Conservation (phyloP, 2,113 vertebrate genomes). For the Carassius auratus region DNA sequence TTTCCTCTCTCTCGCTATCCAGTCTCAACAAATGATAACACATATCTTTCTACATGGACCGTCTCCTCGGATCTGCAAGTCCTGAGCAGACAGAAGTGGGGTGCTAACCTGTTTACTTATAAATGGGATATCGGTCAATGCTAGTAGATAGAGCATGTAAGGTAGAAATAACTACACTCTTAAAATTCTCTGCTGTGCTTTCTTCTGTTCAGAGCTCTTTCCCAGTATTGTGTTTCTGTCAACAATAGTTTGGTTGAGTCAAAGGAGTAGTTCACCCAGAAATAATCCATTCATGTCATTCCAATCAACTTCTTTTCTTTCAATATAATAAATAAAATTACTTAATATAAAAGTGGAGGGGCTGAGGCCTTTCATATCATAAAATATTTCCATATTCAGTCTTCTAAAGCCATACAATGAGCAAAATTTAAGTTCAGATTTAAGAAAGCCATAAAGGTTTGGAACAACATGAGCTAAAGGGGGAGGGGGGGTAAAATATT, state of each 20-base stretch:
- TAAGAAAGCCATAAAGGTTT: not conserved
- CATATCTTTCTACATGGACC: not conserved
- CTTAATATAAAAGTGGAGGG: not conserved
- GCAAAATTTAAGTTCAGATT: not conserved
- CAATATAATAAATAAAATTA: not conserved
- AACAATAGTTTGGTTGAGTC: not conserved
- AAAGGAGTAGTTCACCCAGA: not conserved
- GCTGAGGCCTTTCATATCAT: not conserved
- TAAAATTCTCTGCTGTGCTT: not conserved
- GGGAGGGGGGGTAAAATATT: not conserved
- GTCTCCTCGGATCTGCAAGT: constrained; percentile 10
- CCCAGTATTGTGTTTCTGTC: not conserved
- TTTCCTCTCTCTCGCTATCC: not conserved
- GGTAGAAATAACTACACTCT: not conserved
- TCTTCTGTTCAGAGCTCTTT: not conserved
- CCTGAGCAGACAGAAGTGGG: constrained; percentile 22
- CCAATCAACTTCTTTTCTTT: not conserved
- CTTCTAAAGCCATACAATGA: not conserved
- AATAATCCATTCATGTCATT: not conserved
- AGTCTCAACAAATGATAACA: not conserved
- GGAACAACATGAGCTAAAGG: not conserved
- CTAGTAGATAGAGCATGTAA: not conserved
- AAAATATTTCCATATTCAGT: not conserved
- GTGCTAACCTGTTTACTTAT: constrained; percentile 25
- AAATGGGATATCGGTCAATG: constrained; percentile 9